Conservation (phyloP, 2,797 vertebrate species). For the Coreius guichenoti region DNA sequence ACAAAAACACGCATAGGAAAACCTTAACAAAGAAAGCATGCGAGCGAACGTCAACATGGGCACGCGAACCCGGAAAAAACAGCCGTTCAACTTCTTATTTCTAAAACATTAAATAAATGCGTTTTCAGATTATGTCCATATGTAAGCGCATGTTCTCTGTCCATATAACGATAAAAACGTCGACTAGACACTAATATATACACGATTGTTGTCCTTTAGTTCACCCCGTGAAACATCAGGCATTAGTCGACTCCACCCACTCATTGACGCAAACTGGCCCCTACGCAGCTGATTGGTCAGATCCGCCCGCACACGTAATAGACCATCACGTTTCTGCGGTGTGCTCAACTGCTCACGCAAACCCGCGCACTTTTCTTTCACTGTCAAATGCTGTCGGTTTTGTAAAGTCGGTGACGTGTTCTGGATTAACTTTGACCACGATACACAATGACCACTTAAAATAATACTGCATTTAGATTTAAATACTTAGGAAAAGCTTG, state of each 20-base stretch:
- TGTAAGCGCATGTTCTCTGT: background rate
- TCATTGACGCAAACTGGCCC: constrained; percentile 3
- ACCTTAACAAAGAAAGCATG: constrained; percentile 1
- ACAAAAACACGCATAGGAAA: background rate
- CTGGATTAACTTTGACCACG: background rate
- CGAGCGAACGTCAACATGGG: background rate
- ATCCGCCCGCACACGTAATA: constrained; percentile 6
- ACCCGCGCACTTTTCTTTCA: background rate
- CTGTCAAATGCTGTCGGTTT: background rate
- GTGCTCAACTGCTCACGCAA: constrained; percentile 31
- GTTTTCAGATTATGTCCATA: too few relatives aligned
- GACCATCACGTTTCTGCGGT: constrained; percentile 60
- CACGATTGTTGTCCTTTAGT: constrained; percentile 10
- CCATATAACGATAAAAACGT: background rate
- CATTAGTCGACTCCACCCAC: constrained; percentile 47
- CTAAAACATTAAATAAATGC: background rate
- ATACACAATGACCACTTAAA: background rate
- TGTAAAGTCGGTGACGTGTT: background rate
- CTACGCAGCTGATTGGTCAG: constrained; percentile 30
- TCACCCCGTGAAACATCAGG: background rate
- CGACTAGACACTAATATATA: background rate
- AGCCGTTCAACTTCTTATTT: background rate
- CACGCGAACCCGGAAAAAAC: background rate
- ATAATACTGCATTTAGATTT: background rate
- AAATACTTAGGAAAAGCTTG: background rate